phyloP scores from a whole-genome alignment of 2,113 vertebrate species.

The Xerus inauris region DNA sequence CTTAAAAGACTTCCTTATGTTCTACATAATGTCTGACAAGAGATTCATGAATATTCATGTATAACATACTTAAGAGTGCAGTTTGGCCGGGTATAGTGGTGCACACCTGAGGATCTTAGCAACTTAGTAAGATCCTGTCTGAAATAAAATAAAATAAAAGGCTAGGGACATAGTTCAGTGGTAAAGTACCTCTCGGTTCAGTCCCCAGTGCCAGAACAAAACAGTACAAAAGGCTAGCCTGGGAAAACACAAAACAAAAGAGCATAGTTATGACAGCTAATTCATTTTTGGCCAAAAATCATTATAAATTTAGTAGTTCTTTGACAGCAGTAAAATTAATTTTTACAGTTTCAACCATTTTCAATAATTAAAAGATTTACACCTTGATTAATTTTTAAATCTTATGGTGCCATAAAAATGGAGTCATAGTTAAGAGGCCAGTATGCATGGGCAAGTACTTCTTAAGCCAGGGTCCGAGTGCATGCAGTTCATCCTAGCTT shows the following conservation, averaged over 20 bases:
- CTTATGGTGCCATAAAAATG: not conserved
- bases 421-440: not conserved
- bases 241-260: too few species aligned
- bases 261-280: not conserved
- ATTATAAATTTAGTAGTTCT: constrained; percentile 1
- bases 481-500: not conserved
- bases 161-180: too few species aligned
- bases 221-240: too few species aligned
- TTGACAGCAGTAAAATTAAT: constrained; percentile 46
- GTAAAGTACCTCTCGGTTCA: too few species aligned
- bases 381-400: constrained; percentile 44
- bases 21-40: constrained; percentile 12
- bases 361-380: constrained; percentile 25
- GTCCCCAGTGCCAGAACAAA: too few species aligned
- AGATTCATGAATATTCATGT: not conserved
- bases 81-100: not conserved
- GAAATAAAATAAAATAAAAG: too few species aligned
- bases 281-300: constrained; percentile 1
- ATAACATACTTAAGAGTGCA: not conserved
- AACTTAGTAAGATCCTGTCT: too few species aligned
- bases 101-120: too few species aligned
- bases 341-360: constrained; percentile 38
- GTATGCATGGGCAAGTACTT: not conserved
- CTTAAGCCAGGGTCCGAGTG: not conserved
- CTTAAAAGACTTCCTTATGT: constrained; percentile 28